Evolutionary conservation across 2,888 invertebrate genomes (phyloP), one percentile per base, ranked within the genome.

Genomic region (Andrena hattorfiana): DNA sequence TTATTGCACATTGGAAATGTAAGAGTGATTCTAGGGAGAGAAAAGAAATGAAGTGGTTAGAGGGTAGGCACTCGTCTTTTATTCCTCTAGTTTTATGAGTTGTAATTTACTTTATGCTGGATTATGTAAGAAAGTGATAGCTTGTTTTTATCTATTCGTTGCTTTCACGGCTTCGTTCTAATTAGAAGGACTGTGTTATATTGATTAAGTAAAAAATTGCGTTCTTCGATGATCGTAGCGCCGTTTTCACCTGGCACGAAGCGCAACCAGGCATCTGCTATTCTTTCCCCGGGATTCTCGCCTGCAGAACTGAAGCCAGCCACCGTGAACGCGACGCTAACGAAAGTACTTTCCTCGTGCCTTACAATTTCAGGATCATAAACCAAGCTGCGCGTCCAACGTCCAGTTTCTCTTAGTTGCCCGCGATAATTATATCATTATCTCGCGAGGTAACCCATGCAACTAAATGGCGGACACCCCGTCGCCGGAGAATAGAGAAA

Each of bases 361-460:
- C 73, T 76, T 60, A 51, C 69, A 66, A 79, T 86, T 85, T 86
- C 75, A 76, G 75, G 72, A 83, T 70, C 77, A 73, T 84, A 86
- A 86, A 86, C 49, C 70, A 8, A 35, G 32, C 20, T 26, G 42
- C 16, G 63, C 74, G 69, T 72, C 60, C 28, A 70, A 67, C 63
- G 63, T 51, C 32, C 54, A n/a, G 72, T 73, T 81, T 86, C 77
- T 80, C 69, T 49, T 63, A 72, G 76, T 76, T 76, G 67, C 68
- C 62, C 64, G 49, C 68, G 82, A 72, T 81, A 83, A 81, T 83
- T 80, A 28, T 68, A 42, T 54, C 66, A 62, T 78, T 78, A 75
- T 60, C 60, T 62, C 42, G 51, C 54, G 26, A 2, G 42, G 13
- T 23, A 54, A 28, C 32, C 77, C 75, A 54, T 23, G 49, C 70